Percentiles rank a stretch among this genome's conserved stretches.
Conservation (phyloP, 2,888 invertebrate genomes). For the Aleiodes alternator region DNA sequence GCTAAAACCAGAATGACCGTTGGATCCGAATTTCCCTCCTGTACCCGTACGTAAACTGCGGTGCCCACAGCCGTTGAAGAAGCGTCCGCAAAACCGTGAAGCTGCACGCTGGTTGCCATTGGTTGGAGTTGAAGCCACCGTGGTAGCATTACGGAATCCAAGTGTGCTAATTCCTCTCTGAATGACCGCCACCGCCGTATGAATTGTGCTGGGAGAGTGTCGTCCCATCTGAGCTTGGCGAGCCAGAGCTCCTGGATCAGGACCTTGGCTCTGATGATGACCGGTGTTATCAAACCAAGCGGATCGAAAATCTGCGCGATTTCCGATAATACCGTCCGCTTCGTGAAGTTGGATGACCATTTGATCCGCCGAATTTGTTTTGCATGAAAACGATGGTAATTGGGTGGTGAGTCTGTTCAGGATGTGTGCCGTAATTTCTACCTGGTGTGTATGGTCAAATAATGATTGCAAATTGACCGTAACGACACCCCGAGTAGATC, state of each 20-base stretch:
- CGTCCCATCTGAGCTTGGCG: neutral
- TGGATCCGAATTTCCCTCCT: neutral
- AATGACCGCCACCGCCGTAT: too few species aligned
- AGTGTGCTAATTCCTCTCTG: too few species aligned
- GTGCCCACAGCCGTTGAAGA: conserved; percentile 40
- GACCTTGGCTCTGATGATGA: neutral
- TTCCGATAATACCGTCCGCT: neutral
- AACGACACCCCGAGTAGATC: too few species aligned
- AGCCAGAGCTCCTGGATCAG: neutral
- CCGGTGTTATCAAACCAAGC: neutral
- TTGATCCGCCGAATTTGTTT: too few species aligned
- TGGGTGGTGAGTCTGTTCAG: too few species aligned
- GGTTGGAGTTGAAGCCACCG: conserved; percentile 58
- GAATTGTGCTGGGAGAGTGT: neutral
- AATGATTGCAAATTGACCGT: too few species aligned
- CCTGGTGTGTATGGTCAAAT: too few species aligned
- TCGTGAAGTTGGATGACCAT: neutral
- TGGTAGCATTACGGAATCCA: neutral
- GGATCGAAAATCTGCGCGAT: neutral
- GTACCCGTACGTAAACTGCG: conserved; percentile 30
- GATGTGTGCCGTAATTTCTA: too few species aligned
- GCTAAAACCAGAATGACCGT: neutral
- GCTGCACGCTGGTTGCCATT: neutral
- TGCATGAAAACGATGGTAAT: too few species aligned
- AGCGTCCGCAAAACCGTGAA: conserved; percentile 46